Evolutionary conservation across 2,797 vertebrate genomes (phyloP).

Genomic region (Diglossa cyanea): DNA sequence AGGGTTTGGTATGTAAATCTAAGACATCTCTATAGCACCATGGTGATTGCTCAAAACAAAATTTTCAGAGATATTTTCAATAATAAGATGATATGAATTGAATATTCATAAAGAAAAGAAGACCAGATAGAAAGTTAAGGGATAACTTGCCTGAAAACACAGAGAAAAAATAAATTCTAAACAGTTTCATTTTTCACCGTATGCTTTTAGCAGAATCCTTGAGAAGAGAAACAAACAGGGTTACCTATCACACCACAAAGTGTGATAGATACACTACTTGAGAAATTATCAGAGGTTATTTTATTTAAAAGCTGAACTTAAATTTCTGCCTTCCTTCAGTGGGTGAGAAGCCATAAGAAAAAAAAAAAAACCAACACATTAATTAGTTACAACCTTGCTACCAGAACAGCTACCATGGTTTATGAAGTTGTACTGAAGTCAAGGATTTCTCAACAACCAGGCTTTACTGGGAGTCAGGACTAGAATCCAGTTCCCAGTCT

Average conservation of each 20-base stretch:
- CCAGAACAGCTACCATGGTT: background rate
- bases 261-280: background rate
- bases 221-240: background rate
- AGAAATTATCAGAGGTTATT: background rate
- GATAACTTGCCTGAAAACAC: background rate
- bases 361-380: rapidly evolving
- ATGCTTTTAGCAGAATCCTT: background rate
- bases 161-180: background rate
- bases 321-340: background rate
- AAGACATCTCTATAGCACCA: background rate
- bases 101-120: background rate
- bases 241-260: background rate
- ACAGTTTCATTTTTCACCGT: background rate
- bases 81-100: background rate
- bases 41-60: background rate
- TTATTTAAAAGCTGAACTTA: background rate
- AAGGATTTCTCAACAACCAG: background rate
- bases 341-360: background rate
- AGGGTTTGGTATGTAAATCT: background rate
- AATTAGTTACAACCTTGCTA: background rate
- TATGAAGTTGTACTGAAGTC: background rate
- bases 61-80: background rate
- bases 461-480: background rate
- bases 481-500: background rate
- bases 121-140: rapidly evolving